phyloP scores from a whole-genome alignment of 2,113 vertebrate genomes.

The Xerus inauris region DNA sequence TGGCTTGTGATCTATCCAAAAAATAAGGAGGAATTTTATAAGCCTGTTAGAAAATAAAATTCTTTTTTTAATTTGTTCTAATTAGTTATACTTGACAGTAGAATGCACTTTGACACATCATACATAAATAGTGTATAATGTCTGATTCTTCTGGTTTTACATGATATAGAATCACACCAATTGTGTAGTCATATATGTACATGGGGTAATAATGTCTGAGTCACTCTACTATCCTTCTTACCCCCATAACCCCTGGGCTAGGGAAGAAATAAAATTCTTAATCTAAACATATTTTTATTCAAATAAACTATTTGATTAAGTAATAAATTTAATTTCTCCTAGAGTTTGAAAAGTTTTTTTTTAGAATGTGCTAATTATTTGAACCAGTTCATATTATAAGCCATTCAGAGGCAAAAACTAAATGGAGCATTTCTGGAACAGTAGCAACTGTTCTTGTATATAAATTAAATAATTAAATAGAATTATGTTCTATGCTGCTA shows the following conservation, averaged over 20 bases:
- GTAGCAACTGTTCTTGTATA: neutral
- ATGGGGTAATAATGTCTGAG: no score
- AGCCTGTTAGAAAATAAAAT: neutral
- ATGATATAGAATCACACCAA: no score
- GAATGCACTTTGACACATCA: no score
- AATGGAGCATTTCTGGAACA: neutral
- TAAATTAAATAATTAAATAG: slow-evolving; percentile 42
- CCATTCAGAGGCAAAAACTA: slow-evolving; percentile 12
- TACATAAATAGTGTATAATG: no score
- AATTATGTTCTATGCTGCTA: slow-evolving; percentile 8
- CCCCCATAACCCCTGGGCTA: no score
- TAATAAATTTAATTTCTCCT: neutral
- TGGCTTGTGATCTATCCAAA: neutral
- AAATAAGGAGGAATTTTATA: neutral
- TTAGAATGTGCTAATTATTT: slow-evolving; percentile 48
- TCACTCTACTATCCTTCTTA: no score
- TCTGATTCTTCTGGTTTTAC: no score
- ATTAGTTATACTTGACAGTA: no score
- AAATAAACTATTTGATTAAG: slow-evolving; percentile 3
- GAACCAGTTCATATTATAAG: slow-evolving; percentile 5
- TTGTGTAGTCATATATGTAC: no score
- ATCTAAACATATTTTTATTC: neutral
- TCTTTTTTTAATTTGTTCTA: no score
- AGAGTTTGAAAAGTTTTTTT: slow-evolving; percentile 44
- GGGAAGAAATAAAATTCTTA: slow-evolving; percentile 39